phyloP scores from a whole-genome alignment of 2,113 vertebrate species.

The Elaphurus davidianus region DNA sequence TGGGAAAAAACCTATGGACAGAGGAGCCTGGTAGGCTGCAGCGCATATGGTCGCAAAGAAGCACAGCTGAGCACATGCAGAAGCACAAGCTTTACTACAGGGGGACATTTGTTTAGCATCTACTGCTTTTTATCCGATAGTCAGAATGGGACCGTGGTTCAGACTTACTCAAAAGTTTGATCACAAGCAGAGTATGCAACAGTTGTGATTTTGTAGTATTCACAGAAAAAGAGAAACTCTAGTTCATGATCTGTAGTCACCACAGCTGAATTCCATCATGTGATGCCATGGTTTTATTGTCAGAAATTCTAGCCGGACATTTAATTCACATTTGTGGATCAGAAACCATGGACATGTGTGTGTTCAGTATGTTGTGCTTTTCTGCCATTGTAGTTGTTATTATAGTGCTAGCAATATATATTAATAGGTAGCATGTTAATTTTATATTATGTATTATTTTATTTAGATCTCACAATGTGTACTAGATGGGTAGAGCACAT shows the following conservation, averaged over 20 bases:
- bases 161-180: neutral
- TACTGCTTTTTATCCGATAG: neutral
- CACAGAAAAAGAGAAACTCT: neutral
- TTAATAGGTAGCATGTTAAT: neutral
- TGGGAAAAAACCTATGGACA: neutral
- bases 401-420: neutral
- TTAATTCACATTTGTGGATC: neutral
- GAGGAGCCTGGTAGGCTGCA: neutral
- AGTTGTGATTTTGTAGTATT: neutral
- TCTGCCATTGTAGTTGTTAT: neutral
- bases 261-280: neutral
- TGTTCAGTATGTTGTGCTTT: neutral
- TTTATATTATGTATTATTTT: neutral
- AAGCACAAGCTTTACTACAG: neutral
- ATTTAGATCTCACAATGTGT: neutral
- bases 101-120: neutral
- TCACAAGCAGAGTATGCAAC: neutral
- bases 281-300: neutral
- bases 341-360: neutral
- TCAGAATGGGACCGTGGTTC: rapidly evolving
- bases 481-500: neutral
- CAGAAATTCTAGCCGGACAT: neutral
- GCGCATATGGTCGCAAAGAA: rapidly evolving
- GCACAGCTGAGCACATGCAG: neutral
- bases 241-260: neutral